phyloP scores from a whole-genome alignment of 2,797 vertebrate genomes.

The Schizopygopsis malacanthus region DNA sequence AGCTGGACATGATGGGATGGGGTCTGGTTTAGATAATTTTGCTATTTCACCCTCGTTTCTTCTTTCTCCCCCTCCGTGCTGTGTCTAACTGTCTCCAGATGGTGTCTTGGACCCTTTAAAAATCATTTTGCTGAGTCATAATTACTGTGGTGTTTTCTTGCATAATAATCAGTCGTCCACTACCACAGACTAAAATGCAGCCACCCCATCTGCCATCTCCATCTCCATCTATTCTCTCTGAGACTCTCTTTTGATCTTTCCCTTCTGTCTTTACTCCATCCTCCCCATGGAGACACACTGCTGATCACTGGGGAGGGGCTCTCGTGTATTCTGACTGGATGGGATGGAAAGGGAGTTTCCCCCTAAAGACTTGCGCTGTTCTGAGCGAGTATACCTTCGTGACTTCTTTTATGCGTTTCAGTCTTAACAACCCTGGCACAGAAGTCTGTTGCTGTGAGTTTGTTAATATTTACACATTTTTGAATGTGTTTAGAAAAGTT shows the following conservation, averaged over 20 bases:
- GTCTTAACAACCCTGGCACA: not conserved
- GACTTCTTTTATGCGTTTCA: slow-evolving; percentile 27
- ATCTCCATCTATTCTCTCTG: not conserved
- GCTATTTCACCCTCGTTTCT: not conserved
- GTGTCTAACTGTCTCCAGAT: slow-evolving; percentile 58
- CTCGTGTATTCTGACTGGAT: slow-evolving; percentile 47
- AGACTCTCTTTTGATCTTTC: not conserved
- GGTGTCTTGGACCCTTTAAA: not conserved
- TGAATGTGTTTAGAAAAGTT: not conserved
- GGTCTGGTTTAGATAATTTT: slow-evolving; percentile 21
- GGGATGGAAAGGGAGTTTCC: slow-evolving; percentile 5
- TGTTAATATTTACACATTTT: not conserved
- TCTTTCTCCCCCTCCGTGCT: not conserved
- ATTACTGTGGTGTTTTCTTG: slow-evolving; percentile 11
- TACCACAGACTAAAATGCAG: not conserved
- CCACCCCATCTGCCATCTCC: not conserved
- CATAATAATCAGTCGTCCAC: not conserved
- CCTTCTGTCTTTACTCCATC: not conserved
- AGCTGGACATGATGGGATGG: not conserved
- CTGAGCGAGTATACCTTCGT: not conserved
- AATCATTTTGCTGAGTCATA: slow-evolving; percentile 45
- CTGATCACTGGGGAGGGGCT: slow-evolving; percentile 6
- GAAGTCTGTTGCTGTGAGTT: not conserved
- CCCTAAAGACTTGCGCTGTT: slow-evolving; percentile 29
- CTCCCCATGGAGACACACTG: slow-evolving; percentile 10